Percentiles rank a stretch among this genome's conserved stretches.
Conservation (phyloP, 1,140 invertebrate genomes). For the Drosophila sulfurigaster region DNA sequence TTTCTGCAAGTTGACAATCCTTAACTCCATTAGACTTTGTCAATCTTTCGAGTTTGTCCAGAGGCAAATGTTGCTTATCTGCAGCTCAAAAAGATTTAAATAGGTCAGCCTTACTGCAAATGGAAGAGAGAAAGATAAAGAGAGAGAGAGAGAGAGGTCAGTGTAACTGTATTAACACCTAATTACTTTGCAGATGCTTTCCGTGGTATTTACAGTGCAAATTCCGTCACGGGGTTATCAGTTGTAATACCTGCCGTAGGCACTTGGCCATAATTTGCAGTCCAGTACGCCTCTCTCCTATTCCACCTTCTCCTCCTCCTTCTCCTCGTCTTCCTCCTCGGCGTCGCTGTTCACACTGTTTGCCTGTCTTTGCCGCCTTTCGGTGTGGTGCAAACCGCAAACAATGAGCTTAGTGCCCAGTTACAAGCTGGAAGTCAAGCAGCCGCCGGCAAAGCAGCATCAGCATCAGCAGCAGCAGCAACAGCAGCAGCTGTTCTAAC, state of each 20-base stretch:
- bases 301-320: neutral
- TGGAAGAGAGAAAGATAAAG: no score
- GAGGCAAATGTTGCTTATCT: neutral
- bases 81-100: neutral
- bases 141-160: neutral
- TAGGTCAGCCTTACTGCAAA: no score
- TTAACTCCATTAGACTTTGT: neutral
- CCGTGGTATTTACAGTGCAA: constrained; percentile 28
- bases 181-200: constrained; percentile 36
- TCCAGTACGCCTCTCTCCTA: neutral
- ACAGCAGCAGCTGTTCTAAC: constrained; percentile 47
- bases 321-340: neutral
- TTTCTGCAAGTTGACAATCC: neutral
- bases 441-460: constrained; percentile 41
- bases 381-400: constrained; percentile 37
- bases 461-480: constrained; percentile 49
- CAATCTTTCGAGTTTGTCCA: neutral
- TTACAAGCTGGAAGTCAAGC: constrained; percentile 77
- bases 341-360: no score
- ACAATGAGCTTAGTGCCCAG: constrained; percentile 69
- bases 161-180: constrained; percentile 28
- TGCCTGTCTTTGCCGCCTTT: neutral
- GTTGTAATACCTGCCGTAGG: constrained; percentile 36
- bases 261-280: constrained; percentile 31
- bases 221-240: constrained; percentile 28